These are phyloP conservation scores for Hippopotamyrus pictus DNA, from an alignment of 2,797 vertebrate species.

Conservation along the genomic window DNA sequence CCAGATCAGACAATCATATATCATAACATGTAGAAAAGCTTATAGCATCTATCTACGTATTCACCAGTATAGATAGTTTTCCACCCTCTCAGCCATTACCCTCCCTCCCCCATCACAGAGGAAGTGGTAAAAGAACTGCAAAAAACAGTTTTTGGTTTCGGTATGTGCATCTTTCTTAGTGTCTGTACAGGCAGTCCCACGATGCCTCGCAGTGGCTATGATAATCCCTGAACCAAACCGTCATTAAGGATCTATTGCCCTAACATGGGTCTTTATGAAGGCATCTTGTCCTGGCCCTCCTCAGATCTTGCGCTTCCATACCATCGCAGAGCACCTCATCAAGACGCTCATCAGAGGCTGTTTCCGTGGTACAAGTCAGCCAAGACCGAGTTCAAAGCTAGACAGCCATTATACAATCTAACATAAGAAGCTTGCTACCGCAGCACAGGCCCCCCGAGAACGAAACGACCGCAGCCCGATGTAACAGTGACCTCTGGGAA, in stretches of 20 bases:
- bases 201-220: background rate
- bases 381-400: background rate
- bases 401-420: background rate
- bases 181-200: background rate
- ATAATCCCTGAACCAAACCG: background rate
- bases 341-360: background rate
- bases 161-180: background rate
- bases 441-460: background rate
- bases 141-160: background rate
- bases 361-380: background rate
- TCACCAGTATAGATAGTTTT: background rate
- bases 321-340: background rate
- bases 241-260: background rate
- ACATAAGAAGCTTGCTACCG: background rate
- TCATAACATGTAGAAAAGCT: background rate
- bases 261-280: background rate
- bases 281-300: background rate
- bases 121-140: background rate
- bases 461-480: background rate
- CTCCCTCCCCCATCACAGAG: background rate
- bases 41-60: background rate
- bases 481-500: background rate
- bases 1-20: background rate
- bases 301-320: background rate
- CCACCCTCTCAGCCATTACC: background rate